Conservation (phyloP, 2,888 invertebrate genomes). For the Mesorhabditis belari region DNA sequence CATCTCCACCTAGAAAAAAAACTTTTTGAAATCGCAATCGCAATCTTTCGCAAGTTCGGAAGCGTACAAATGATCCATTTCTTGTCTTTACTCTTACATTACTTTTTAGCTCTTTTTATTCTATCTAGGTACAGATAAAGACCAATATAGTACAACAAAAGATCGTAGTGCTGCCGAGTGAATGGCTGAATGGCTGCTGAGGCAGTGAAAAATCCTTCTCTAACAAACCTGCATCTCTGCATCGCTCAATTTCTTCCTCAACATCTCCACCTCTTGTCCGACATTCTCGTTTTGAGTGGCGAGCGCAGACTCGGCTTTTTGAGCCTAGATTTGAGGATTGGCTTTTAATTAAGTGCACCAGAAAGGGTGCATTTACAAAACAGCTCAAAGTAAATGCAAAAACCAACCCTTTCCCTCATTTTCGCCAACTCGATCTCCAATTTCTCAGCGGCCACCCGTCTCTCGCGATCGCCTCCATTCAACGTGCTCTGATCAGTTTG, state of each 20-base stretch:
- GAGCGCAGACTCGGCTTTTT: not conserved
- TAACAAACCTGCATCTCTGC: not conserved
- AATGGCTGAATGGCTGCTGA: too few species aligned
- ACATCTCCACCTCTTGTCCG: not conserved
- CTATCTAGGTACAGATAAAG: too few species aligned
- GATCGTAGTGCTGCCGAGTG: too few species aligned
- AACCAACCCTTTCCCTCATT: not conserved
- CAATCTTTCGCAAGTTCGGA: too few species aligned
- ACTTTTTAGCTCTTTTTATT: too few species aligned
- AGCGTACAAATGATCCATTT: too few species aligned
- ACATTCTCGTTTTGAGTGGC: not conserved
- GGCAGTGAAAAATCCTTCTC: not conserved
- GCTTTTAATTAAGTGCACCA: too few species aligned
- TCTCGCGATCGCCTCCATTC: not conserved
- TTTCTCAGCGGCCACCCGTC: not conserved
- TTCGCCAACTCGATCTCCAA: not conserved
- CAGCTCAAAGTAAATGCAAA: not conserved
- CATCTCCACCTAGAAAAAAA: not conserved
- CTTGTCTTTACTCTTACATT: too few species aligned
- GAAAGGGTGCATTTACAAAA: too few species aligned
- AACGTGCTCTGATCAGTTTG: not conserved
- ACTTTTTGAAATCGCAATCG: too few species aligned
- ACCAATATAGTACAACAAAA: too few species aligned
- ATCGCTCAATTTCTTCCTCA: not conserved
- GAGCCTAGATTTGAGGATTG: too few species aligned